Conservation (phyloP, 2,113 vertebrate genomes). For the Cyrtonyx montezumae region DNA sequence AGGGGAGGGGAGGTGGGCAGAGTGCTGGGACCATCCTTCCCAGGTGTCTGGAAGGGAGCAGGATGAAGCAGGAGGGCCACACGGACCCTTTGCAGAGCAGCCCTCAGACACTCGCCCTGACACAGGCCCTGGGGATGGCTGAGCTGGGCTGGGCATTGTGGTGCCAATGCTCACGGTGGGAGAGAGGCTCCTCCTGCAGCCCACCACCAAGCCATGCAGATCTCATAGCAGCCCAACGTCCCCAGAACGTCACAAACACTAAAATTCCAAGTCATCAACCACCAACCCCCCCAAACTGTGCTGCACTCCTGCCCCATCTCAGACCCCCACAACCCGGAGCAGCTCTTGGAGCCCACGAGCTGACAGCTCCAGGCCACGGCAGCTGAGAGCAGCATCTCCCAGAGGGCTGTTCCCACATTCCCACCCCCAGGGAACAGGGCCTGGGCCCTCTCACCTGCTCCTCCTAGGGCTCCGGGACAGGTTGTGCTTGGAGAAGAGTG, state of each 20-base stretch:
- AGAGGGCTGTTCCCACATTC: neutral
- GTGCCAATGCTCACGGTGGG: neutral
- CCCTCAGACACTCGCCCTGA: neutral
- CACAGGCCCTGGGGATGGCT: rapidly evolving
- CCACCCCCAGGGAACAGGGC: neutral
- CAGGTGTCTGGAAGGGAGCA: rapidly evolving
- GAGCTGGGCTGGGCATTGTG: neutral
- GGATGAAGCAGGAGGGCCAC: neutral
- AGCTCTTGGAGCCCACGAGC: neutral
- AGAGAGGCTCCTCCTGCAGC: neutral
- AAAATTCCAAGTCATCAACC: neutral
- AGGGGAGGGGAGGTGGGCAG: neutral
- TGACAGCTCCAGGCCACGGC: neutral
- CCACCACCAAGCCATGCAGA: rapidly evolving
- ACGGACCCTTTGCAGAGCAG: neutral
- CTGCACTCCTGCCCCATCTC: rapidly evolving
- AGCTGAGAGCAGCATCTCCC: neutral
- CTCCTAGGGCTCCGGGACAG: neutral
- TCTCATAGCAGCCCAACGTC: neutral
- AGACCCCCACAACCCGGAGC: neutral
- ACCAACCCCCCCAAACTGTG: rapidly evolving
- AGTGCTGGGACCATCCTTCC: neutral
- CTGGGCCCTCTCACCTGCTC: neutral
- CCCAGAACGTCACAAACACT: neutral
- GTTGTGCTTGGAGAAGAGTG: neutral